Base-by-base conservation (phyloP, 2,113 vertebrate species). In the Dicentrarchus labrax region DNA sequence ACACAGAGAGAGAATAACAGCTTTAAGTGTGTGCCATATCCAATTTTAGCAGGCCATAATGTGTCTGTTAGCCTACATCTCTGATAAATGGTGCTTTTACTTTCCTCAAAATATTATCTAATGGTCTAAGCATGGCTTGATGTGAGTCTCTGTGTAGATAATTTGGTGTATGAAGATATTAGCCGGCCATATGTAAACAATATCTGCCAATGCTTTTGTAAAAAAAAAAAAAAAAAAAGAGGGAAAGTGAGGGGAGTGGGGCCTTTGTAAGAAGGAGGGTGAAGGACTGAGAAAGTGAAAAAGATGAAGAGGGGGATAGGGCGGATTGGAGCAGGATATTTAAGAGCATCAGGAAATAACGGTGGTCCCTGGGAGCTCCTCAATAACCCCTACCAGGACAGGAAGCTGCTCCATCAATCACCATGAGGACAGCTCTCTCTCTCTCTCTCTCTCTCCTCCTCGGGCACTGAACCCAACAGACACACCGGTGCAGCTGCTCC, bases 391-490 rank as follows among this genome's bases (percentile, higher is more conserved):
- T 50, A 86, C 69, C 80, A 85, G 78, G 83, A 91, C 84, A 87
- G 89, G 83, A 91, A 90, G 87, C 77, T 22, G 66, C 59, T 64
- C 83, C 78, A 88, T 93, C 90, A 87, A 89, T 92, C 91, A 91
- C 72, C 64, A 50, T 1, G 21, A 76, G 64, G 80, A 82, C 86
- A 80, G 80, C 30, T 30, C 30, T 30, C 30, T 30, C 45, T 22
- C 78, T 62, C 45, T 66, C 67, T 78, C 79, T 82, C 79, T 84
- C 65, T 65, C 48, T 38, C 64, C 75, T 81, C 86, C 83, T 84
- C 71, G 6, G 82, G 84, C 86, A 62, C 64, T 65, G 51, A 74
- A 76, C 17, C 71, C 57, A 38, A 51, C 62, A 62, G 80, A 71
- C 47, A 16, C 76, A 71, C 72, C 51, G 22, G 72, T 66, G 57